phyloP scores from a whole-genome alignment of 2,888 invertebrate species.

The Oxycera nigricornis region DNA sequence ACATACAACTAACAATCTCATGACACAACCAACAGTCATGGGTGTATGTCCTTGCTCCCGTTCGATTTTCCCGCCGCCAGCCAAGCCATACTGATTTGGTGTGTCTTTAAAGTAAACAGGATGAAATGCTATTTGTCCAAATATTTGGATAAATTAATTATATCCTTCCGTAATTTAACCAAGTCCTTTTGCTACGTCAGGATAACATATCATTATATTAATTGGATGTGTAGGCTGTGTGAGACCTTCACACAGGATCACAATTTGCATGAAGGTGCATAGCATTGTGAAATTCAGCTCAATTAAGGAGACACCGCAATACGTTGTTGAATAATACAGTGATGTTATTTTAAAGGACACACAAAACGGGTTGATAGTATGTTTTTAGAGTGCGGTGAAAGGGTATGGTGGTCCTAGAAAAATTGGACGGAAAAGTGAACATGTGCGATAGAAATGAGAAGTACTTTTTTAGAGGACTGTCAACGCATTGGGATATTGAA shows the following conservation, averaged over 20 bases:
- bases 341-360: no score
- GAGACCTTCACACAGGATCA: not conserved
- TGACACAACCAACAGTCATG: not conserved
- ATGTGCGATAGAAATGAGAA: no score
- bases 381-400: no score
- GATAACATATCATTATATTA: constrained; percentile 39
- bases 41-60: not conserved
- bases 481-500: no score
- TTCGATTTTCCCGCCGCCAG: not conserved
- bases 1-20: constrained; percentile 12
- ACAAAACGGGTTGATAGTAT: no score
- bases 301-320: not conserved
- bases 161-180: not conserved
- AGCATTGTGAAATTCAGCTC: no score
- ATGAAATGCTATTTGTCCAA: constrained; percentile 38
- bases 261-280: no score
- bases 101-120: constrained; percentile 37
- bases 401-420: no score
- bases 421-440: no score
- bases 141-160: constrained; percentile 38
- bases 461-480: no score
- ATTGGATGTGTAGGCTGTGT: constrained; percentile 21
- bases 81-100: constrained; percentile 6
- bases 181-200: not conserved
- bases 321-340: not conserved